Evolutionary conservation across 2,113 vertebrate genomes (phyloP).

Genomic region (Leptosomus discolor): DNA sequence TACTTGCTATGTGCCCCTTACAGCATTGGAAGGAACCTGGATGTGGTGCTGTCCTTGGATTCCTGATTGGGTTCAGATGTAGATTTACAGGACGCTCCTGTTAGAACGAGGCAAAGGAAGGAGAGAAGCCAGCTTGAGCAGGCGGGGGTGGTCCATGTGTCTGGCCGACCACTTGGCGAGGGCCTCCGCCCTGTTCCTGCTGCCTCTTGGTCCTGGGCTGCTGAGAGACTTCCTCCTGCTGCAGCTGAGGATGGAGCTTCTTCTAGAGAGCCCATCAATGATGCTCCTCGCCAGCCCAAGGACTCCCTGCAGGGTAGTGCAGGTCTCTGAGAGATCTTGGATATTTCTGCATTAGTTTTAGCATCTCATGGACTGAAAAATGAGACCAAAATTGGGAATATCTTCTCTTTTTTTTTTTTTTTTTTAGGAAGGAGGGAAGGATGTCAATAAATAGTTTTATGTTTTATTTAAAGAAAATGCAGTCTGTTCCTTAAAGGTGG

Average conservation of each 20-base stretch:
- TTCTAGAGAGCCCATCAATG: constrained; percentile 12
- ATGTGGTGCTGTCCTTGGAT: background rate
- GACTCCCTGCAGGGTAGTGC: background rate
- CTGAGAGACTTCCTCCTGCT: background rate
- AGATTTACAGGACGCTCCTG: background rate
- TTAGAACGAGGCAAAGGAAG: background rate
- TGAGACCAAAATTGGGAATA: constrained; percentile 1
- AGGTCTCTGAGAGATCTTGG: background rate
- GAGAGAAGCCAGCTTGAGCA: background rate
- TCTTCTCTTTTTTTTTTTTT: background rate
- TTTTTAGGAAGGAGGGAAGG: background rate
- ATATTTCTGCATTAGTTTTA: background rate
- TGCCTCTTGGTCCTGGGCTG: background rate
- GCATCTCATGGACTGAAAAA: background rate
- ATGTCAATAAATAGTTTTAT: constrained; percentile 27
- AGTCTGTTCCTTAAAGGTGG: constrained; percentile 42
- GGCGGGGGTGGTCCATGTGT: accelerated
- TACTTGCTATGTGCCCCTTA: background rate
- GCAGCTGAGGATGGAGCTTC: constrained; percentile 49
- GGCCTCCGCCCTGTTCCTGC: background rate
- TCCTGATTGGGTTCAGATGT: background rate
- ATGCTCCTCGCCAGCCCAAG: background rate
- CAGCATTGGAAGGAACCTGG: background rate
- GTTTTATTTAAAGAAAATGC: constrained; percentile 69
- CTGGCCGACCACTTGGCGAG: background rate